These are phyloP conservation scores for Cyanoliseus patagonus DNA, from an alignment of 2,113 vertebrate species.

Conservation along the genomic window DNA sequence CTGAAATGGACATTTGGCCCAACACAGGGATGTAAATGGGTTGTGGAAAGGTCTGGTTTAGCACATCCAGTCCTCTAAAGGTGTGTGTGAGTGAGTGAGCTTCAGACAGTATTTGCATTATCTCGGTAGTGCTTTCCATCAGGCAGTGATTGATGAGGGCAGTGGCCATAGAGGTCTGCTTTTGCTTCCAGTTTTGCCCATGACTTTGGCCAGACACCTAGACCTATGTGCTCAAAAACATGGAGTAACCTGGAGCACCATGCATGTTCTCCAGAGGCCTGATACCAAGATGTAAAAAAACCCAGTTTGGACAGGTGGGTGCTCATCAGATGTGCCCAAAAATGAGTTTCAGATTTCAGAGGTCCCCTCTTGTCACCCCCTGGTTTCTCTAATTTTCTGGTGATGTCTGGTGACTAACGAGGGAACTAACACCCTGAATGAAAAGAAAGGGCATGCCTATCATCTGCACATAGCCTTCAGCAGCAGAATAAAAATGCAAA, in stretches of 20 bases:
- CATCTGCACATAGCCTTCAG: neutral
- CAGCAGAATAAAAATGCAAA: neutral
- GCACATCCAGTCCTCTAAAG: neutral
- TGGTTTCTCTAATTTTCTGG: neutral
- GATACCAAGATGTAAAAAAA: neutral
- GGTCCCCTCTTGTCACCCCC: neutral
- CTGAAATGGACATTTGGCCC: neutral
- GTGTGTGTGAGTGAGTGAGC: neutral
- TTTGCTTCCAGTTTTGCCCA: neutral
- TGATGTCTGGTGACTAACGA: neutral
- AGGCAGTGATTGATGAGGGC: neutral
- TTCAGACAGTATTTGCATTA: neutral
- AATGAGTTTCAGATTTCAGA: neutral
- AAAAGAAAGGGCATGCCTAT: neutral
- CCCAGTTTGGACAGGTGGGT: no score
- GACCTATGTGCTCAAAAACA: neutral
- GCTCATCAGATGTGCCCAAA: neutral
- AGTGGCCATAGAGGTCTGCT: neutral
- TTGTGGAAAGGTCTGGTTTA: neutral
- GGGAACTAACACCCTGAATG: neutral
- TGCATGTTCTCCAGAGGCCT: neutral
- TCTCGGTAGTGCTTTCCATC: neutral
- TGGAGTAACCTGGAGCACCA: rapidly evolving
- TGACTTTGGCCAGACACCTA: neutral
- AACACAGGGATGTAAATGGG: neutral